These are phyloP conservation scores for Dysmachus trigonus DNA, from an alignment of 2,888 invertebrate genomes.

Conservation along the genomic window DNA sequence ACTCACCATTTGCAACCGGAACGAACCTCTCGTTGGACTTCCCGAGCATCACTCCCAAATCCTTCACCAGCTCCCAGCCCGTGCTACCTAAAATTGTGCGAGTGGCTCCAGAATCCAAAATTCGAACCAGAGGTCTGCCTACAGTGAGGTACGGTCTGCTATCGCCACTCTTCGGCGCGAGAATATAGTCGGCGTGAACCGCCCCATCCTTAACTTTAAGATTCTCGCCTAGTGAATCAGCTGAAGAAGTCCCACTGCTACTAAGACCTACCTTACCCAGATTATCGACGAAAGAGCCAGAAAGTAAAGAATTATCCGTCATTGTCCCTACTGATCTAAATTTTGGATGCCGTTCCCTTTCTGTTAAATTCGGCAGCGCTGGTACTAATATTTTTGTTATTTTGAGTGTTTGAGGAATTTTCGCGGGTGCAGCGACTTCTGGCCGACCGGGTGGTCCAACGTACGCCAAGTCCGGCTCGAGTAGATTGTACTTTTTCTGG, in stretches of 20 bases:
- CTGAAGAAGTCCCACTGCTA: neutral
- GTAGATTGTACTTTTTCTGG: too few relatives aligned
- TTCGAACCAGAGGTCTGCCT: neutral
- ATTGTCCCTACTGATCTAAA: too few relatives aligned
- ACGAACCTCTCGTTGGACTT: too few relatives aligned
- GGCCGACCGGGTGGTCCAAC: too few relatives aligned
- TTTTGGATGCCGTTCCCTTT: too few relatives aligned
- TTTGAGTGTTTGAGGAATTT: too few relatives aligned
- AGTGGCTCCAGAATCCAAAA: conserved; percentile 39
- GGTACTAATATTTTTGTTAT: neutral
- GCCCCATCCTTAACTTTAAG: neutral
- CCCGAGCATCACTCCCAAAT: neutral
- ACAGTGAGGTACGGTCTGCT: neutral
- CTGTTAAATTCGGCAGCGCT: neutral
- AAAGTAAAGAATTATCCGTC: too few relatives aligned
- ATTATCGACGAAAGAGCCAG: neutral
- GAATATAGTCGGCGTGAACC: neutral
- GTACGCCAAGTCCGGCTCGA: too few relatives aligned
- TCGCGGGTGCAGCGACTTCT: too few relatives aligned
- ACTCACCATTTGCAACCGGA: too few relatives aligned
- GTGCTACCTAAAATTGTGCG: neutral
- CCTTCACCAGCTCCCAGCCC: neutral
- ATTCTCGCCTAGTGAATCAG: neutral
- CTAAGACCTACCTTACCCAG: neutral
- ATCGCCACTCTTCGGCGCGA: neutral